A percentile compares a stretch with the other conserved stretches of the same genome.
Evolutionary conservation across 2,113 vertebrate species (phyloP).

Genomic region (Aphyosemion australe): DNA sequence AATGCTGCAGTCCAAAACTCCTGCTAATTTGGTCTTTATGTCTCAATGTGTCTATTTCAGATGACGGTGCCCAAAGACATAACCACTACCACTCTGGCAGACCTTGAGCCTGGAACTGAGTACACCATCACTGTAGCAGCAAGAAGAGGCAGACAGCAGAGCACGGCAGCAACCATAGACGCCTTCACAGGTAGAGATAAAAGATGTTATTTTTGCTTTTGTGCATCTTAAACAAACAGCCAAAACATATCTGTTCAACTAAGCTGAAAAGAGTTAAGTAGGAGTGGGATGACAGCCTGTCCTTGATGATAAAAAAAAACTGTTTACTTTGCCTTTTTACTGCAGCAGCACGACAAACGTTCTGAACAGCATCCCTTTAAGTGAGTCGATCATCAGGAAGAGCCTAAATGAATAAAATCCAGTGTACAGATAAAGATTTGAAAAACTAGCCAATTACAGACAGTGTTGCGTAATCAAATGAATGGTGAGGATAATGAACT

Average conservation of each 20-base stretch:
- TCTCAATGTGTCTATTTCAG: slow-evolving; percentile 30
- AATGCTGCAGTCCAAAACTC: neutral
- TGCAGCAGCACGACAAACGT: neutral
- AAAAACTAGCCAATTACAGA: slow-evolving; percentile 30
- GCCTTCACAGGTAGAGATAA: slow-evolving; percentile 90
- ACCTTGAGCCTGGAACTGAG: slow-evolving; percentile 91
- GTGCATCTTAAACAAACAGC: neutral
- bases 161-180: slow-evolving; percentile 88
- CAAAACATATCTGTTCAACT: neutral
- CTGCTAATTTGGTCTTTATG: neutral
- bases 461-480: slow-evolving; percentile 18
- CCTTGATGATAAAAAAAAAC: neutral
- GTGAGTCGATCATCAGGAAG: slow-evolving; percentile 27
- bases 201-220: neutral
- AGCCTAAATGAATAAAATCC: slow-evolving; percentile 8
- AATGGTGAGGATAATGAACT: slow-evolving; percentile 40
- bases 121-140: slow-evolving; percentile 93
- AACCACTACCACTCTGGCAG: slow-evolving; percentile 83
- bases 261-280: neutral
- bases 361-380: slow-evolving; percentile 12
- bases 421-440: slow-evolving; percentile 7
- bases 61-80: slow-evolving; percentile 84
- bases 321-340: neutral
- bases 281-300: neutral
- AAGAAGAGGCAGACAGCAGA: slow-evolving; percentile 92